Evolutionary conservation across 2,888 invertebrate species (phyloP).

Genomic region (Subacronicta megacephala): DNA sequence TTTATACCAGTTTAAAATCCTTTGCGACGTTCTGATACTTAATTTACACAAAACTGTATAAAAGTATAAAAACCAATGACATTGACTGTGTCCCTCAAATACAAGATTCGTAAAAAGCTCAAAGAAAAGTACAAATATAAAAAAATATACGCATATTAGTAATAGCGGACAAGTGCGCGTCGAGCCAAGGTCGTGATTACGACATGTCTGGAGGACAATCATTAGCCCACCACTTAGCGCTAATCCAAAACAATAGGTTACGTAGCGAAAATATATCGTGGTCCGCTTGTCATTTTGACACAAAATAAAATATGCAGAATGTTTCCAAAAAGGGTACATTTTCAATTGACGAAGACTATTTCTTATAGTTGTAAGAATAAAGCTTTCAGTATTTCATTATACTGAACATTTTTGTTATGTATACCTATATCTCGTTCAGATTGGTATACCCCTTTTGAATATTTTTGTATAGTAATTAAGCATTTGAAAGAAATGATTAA

Average conservation of each 20-base stretch:
- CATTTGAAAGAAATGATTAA: no score
- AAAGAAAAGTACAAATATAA: conserved; percentile 40
- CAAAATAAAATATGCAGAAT: not conserved
- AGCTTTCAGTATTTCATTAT: no score
- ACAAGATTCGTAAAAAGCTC: conserved; percentile 26
- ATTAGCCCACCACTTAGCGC: conserved; percentile 57
- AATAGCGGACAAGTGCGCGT: conserved; percentile 54
- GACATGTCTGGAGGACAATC: conserved; percentile 66
- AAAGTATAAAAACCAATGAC: conserved; percentile 20
- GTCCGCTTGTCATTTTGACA: not conserved
- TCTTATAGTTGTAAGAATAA: no score
- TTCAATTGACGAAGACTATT: no score
- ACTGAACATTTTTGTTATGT: no score
- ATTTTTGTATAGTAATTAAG: no score
- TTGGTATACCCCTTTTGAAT: no score
- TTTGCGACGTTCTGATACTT: no score
- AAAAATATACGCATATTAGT: conserved; percentile 38
- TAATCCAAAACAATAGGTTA: conserved; percentile 60
- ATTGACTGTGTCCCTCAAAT: conserved; percentile 27
- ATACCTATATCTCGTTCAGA: no score
- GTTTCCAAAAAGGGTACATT: no score
- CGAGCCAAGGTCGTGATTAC: conserved; percentile 63
- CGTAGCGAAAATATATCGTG: conserved; percentile 12
- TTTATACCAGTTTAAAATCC: no score
- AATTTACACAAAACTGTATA: conserved; percentile 1